phyloP scores from a whole-genome alignment of 2,888 invertebrate species.

The Meiosimyza platycephala region DNA sequence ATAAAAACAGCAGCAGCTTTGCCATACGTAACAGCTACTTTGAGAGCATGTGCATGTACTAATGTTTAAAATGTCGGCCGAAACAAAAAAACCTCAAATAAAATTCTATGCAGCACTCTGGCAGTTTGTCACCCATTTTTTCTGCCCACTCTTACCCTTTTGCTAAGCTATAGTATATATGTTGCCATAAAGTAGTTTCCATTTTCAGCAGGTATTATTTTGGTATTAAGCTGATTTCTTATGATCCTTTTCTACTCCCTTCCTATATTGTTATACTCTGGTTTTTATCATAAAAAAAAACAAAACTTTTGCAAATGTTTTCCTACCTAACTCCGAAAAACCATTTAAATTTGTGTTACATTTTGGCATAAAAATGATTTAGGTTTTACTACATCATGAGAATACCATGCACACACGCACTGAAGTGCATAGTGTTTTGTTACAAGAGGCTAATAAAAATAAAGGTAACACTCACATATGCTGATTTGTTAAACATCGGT shows the following conservation, averaged over 20 bases:
- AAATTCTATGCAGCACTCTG: background rate
- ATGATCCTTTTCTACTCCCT: background rate
- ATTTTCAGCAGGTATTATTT: slow-evolving; percentile 38
- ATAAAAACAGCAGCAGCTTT: background rate
- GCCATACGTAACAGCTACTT: background rate
- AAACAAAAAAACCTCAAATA: background rate
- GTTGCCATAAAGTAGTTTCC: slow-evolving; percentile 31
- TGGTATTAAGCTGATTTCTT: slow-evolving; percentile 29
- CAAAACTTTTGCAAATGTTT: too few relatives aligned
- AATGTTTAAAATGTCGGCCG: slow-evolving; percentile 12
- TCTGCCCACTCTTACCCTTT: too few relatives aligned
- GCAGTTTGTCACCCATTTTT: too few relatives aligned
- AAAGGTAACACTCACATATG: slow-evolving; percentile 3
- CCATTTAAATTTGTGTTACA: background rate
- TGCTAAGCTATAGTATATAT: background rate
- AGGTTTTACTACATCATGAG: background rate
- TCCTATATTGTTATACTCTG: background rate
- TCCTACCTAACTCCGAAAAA: background rate
- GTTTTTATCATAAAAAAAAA: too few relatives aligned
- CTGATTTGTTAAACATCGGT: background rate
- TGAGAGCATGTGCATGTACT: slow-evolving; percentile 19
- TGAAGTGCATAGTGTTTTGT: slow-evolving; percentile 33
- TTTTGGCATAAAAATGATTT: slow-evolving; percentile 5
- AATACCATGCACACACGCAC: slow-evolving; percentile 40
- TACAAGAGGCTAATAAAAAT: slow-evolving; percentile 18